These are phyloP conservation scores for Notechis scutatus DNA, from an alignment of 2,113 vertebrate species.

Conservation along the genomic window DNA sequence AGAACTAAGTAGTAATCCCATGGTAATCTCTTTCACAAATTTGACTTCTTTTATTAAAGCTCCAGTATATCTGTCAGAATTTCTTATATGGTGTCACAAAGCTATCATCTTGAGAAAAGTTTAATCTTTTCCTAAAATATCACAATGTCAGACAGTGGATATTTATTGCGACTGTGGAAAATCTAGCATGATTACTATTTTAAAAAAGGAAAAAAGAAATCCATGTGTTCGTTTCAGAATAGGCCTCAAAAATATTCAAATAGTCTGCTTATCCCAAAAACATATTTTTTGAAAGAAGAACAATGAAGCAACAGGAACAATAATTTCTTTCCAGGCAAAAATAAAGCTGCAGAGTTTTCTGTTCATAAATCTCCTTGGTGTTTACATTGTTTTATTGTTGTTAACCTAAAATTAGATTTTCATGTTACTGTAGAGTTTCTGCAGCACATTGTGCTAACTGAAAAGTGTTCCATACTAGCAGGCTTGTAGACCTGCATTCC, in stretches of 20 bases:
- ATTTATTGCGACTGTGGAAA: not conserved
- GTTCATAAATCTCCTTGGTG: not conserved
- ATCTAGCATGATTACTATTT: not conserved
- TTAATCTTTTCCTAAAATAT: not conserved
- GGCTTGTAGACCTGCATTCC: no score
- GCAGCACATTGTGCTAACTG: not conserved
- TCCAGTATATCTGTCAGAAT: not conserved
- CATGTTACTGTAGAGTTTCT: not conserved
- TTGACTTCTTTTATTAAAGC: not conserved
- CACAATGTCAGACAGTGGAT: not conserved
- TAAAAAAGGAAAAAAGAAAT: not conserved
- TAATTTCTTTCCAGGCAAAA: not conserved
- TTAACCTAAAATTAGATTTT: not conserved
- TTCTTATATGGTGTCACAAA: not conserved
- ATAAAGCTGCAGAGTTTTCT: not conserved
- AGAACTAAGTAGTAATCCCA: not conserved
- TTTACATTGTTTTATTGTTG: not conserved
- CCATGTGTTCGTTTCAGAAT: not conserved
- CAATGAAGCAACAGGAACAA: not conserved
- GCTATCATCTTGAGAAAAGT: not conserved
- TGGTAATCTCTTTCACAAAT: not conserved
- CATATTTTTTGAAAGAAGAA: not conserved
- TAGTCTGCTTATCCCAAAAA: not conserved
- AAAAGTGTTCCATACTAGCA: no score
- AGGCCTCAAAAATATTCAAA: not conserved